A percentile compares a stretch with the other conserved stretches of the same genome.
These are phyloP conservation scores for Fabriciana adippe DNA, from an alignment of 2,888 invertebrate species.

Conservation along the genomic window DNA sequence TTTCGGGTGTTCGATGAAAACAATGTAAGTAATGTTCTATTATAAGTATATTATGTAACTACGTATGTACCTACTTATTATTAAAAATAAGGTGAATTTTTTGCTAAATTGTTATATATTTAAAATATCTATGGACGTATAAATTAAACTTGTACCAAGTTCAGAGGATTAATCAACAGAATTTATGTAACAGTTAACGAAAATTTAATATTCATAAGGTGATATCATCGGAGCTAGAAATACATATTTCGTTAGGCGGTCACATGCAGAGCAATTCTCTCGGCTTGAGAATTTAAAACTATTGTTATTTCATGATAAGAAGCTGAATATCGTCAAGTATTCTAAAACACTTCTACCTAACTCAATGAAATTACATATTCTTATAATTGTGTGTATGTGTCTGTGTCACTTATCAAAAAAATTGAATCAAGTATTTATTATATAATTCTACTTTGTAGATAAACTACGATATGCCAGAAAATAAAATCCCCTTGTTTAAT, in stretches of 20 bases:
- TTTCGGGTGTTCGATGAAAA: conserved; percentile 99
- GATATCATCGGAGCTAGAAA: background rate
- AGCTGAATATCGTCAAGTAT: too few species aligned
- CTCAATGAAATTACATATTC: too few species aligned
- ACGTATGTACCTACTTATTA: background rate
- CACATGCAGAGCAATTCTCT: background rate
- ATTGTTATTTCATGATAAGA: too few species aligned
- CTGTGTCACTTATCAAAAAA: too few species aligned
- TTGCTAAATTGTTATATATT: background rate
- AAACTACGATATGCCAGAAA: too few species aligned
- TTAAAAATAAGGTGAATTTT: background rate
- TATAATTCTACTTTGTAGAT: too few species aligned
- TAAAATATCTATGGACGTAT: background rate
- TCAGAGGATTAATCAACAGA: conserved; percentile 17
- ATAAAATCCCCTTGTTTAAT: too few species aligned
- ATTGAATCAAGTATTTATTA: too few species aligned
- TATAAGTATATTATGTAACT: background rate
- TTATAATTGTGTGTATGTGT: too few species aligned
- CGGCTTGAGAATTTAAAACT: background rate
- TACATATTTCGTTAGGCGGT: conserved; percentile 9
- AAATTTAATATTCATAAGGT: conserved; percentile 46
- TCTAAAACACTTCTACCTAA: too few species aligned
- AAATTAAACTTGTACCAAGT: background rate
- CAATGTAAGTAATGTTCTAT: conserved; percentile 87
- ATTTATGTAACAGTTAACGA: conserved; percentile 42